Evolutionary conservation across 2,113 vertebrate genomes (phyloP).

Genomic region (Ceratotherium simum): DNA sequence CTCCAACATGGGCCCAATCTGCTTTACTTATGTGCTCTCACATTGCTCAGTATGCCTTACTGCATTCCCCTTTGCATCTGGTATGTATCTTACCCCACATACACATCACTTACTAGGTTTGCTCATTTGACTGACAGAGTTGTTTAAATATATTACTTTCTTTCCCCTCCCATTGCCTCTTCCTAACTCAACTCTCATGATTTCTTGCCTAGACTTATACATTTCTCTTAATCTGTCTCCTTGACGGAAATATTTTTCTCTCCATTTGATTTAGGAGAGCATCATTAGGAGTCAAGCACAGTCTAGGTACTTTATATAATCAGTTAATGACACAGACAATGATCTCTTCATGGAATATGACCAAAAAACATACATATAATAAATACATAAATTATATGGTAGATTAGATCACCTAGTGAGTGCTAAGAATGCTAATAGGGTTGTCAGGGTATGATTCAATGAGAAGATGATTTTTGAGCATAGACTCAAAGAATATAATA

Average conservation of each 20-base stretch:
- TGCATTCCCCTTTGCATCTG: neutral
- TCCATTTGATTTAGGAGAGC: neutral
- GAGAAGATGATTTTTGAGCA: neutral
- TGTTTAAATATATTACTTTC: neutral
- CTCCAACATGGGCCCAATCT: neutral
- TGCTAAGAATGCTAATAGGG: neutral
- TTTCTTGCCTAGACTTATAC: neutral
- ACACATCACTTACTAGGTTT: neutral
- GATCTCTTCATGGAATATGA: neutral
- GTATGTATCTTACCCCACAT: neutral
- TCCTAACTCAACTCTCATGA: neutral
- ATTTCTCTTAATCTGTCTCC: neutral
- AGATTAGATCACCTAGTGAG: neutral
- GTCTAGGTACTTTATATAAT: neutral
- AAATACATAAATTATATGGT: neutral
- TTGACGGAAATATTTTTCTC: neutral
- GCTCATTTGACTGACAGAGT: neutral
- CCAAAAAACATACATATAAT: neutral
- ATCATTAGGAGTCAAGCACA: neutral
- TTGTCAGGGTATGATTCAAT: neutral
- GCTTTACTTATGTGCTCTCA: neutral
- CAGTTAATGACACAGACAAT: neutral
- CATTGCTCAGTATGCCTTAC: neutral
- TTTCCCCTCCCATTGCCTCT: neutral
- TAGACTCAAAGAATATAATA: neutral